These are phyloP conservation scores for Leptoclinus maculatus DNA, from an alignment of 2,797 vertebrate genomes.

Conservation along the genomic window DNA sequence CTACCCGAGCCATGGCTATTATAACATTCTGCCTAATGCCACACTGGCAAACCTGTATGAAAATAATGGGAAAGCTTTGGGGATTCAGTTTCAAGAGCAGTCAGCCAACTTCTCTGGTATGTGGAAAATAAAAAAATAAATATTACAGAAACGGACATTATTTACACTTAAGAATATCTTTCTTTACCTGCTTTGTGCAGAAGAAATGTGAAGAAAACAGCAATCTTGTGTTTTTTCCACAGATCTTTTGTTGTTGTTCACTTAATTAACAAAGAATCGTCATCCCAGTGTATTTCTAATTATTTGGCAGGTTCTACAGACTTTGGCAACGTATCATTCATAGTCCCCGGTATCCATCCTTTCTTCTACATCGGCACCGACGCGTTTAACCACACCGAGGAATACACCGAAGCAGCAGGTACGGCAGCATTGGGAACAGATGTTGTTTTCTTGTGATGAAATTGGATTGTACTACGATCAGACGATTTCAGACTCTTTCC, in stretches of 20 bases:
- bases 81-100: conserved; percentile 85
- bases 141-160: not conserved
- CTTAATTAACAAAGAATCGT: conserved; percentile 10
- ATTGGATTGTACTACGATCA: conserved; percentile 12
- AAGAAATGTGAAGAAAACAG: not conserved
- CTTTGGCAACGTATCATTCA: conserved; percentile 90
- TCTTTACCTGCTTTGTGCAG: conserved; percentile 3
- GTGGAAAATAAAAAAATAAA: conserved; percentile 1
- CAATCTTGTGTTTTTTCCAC: not conserved
- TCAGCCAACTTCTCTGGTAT: conserved; percentile 61
- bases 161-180: not conserved
- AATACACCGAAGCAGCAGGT: conserved; percentile 91
- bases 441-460: conserved; percentile 8
- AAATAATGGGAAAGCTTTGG: conserved; percentile 87
- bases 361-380: conserved; percentile 91
- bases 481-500: conserved; percentile 24
- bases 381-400: conserved; percentile 90
- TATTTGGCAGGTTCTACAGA: conserved; percentile 88
- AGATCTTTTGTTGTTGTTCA: conserved; percentile 13
- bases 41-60: conserved; percentile 84
- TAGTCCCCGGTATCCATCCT: conserved; percentile 90
- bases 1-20: conserved; percentile 79
- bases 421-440: conserved; percentile 5
- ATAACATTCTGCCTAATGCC: conserved; percentile 89
- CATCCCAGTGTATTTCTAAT: conserved; percentile 39